Base-by-base conservation (phyloP, 1,140 invertebrate genomes). In the Drosophila lini region DNA sequence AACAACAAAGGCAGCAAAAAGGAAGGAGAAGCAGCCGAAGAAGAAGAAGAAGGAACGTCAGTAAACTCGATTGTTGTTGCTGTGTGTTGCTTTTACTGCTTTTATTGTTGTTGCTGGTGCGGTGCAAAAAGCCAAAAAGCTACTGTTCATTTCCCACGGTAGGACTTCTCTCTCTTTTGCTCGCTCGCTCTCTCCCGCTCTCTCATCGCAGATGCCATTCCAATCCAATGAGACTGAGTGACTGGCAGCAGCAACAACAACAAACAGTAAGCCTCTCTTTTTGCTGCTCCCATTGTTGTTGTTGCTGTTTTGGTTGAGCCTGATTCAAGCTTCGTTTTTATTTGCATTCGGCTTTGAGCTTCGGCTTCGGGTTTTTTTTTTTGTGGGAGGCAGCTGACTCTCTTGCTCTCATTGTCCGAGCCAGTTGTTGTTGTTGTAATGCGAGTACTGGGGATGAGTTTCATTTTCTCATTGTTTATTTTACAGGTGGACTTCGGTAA, bases 61-160 rank as follows among this genome's bases (percentile, higher is more conserved):
- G 70, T 63, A 85, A 85, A 88, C 82, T 78, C 71, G 81, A 74
- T 45, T 76, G 70, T 45, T 67, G 62, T 62, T 62, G 63, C 32
- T 63, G 36, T 42, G 44, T 84, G 68, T 74, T 88, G 84, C 75
- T 86, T 80, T 60, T 82, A 58, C 57, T 75, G 41, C 44, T 57
- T 52, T 42, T 45, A 62, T 64, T 64, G 63, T 64, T 67, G 68
- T 31, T 74, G 68, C 52, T 55, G 52, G 52, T 38, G 53, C 58
- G 47, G 74, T 67, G 65, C 75, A 78, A 80, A 88, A 83, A 86
- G 84, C 67, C 76, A 79, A 80, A 82, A 78, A 53, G 83, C 90
- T 91, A 91, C 90, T 91, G 90, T 91, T 86, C 90, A 91, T 91
- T 91, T 91, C 90, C 90, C 90, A 91, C 90, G 90, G 90, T 91